Evolutionary conservation across 2,113 vertebrate genomes (phyloP).

Genomic region (Peromyscus polionotus): DNA sequence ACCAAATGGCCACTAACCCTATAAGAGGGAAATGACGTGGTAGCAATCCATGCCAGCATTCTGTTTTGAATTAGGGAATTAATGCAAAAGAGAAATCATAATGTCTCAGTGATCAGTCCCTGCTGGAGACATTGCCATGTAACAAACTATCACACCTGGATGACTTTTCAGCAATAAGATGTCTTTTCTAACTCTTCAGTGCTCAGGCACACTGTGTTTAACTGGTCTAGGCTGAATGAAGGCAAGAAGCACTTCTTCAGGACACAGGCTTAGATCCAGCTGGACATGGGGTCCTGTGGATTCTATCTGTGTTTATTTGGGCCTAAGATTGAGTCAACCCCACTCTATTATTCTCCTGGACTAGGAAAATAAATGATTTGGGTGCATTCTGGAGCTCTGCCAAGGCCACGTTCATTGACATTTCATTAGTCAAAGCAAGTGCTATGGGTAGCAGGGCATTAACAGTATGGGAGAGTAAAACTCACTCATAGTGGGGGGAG

Average conservation of each 20-base stretch:
- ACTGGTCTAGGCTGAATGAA: not conserved
- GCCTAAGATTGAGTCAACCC: not conserved
- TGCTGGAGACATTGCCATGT: not conserved
- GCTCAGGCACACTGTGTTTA: not conserved
- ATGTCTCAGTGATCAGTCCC: not conserved
- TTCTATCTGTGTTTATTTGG: not conserved
- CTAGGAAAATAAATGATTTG: not conserved
- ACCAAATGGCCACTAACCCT: not conserved
- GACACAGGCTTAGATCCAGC: not conserved
- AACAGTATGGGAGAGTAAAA: not conserved
- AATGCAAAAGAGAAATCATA: not conserved
- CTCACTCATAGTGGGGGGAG: rapidly evolving
- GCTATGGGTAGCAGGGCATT: too few relatives aligned
- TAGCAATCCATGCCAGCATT: not conserved
- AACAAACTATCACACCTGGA: not conserved
- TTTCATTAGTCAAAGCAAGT: not conserved
- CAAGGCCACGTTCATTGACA: not conserved
- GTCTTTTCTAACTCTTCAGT: not conserved
- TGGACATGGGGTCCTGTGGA: too few relatives aligned
- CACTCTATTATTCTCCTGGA: not conserved
- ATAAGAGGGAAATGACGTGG: not conserved
- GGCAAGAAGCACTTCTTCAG: too few relatives aligned
- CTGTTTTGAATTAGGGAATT: not conserved
- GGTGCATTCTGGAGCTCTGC: not conserved
- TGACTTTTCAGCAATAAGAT: not conserved